These are phyloP conservation scores for Drosophila austrosaltans DNA, from an alignment of 2,888 invertebrate species.

Conservation along the genomic window DNA sequence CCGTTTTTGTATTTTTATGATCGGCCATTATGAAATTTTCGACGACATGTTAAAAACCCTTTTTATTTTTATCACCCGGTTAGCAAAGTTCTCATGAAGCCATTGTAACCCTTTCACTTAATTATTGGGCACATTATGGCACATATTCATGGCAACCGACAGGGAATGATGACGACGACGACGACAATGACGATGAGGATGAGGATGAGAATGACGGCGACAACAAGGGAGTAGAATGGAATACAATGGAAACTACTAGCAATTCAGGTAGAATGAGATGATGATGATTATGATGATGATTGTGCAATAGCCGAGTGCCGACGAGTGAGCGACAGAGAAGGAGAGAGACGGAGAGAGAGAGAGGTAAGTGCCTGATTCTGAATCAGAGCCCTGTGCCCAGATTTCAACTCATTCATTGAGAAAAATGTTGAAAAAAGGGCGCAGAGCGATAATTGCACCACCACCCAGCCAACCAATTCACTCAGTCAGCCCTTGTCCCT, in stretches of 20 bases:
- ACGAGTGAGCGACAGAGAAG: neutral
- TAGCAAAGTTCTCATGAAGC: slow-evolving; percentile 74
- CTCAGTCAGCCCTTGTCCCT: slow-evolving; percentile 3
- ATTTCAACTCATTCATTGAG: slow-evolving; percentile 2
- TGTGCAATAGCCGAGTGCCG: slow-evolving; percentile 58
- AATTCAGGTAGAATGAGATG: slow-evolving; percentile 13
- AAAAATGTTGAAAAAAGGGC: neutral
- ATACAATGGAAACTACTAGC: slow-evolving; percentile 66
- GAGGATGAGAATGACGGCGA: neutral
- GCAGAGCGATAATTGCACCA: slow-evolving; percentile 8
- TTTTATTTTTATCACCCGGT: slow-evolving; percentile 71
- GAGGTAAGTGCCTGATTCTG: slow-evolving; percentile 3
- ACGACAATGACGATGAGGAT: neutral
- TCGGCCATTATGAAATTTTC: slow-evolving; percentile 65
- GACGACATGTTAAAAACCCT: slow-evolving; percentile 50
- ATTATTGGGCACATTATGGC: slow-evolving; percentile 77
- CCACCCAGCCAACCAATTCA: slow-evolving; percentile 3
- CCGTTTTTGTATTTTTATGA: slow-evolving; percentile 58
- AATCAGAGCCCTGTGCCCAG: neutral
- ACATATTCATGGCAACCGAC: slow-evolving; percentile 73
- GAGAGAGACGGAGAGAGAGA: neutral
- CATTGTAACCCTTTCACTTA: slow-evolving; percentile 78
- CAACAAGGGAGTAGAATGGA: slow-evolving; percentile 17
- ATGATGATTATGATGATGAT: slow-evolving; percentile 32
- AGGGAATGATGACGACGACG: slow-evolving; percentile 22